Base-by-base conservation (phyloP, 2,888 invertebrate species). In the Perizoma flavofasciatum region DNA sequence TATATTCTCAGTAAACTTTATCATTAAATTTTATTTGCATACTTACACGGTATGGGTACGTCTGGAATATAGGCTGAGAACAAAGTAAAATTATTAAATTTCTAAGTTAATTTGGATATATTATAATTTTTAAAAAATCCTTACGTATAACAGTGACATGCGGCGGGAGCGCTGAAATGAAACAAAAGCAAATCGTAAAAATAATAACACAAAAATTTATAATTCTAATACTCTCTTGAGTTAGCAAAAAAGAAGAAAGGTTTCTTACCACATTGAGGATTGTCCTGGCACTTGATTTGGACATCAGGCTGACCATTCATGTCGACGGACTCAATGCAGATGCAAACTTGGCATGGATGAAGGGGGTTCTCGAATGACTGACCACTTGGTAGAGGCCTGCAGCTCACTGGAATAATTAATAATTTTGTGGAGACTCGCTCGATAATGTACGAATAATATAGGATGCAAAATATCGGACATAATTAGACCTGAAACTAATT, bases 281-380 rank as follows among this genome's bases (percentile, higher is more conserved):
- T 68, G 10, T 65, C 63, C 4, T 59, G 55, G 45, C 68, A 68
- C 6, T 53, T 22, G 37, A 68, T 68, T 5, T 52, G 32, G 22
- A 59, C 66, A 45, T 65, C 65, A 9, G 59, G 32, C 35, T 53
- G 48, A n/a, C 68, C 69, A 43, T 45, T 63, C 32, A 11, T 37
- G 40, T 61, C 46, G 34, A 54, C 0, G 4, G 51, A 41, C 56
- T 68, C 68, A 5, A 56, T 45, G 48, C 68, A 68, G 49, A 65
- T 51, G 55, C 46, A 70, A 46, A 59, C 50, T 55, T 49, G 66
- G 53, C 58, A 66, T 5, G 52, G 70, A 55, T 35, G 64, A 10
- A 51, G 56, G 6, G 39, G 72, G 55, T 34, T 70, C 52, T 34
- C 71, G 65, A 54, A 69, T 46, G 22, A 67, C 43, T 55, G 47